Evolutionary conservation across 2,113 vertebrate genomes (phyloP).

Genomic region (Tonatia bakeri): DNA sequence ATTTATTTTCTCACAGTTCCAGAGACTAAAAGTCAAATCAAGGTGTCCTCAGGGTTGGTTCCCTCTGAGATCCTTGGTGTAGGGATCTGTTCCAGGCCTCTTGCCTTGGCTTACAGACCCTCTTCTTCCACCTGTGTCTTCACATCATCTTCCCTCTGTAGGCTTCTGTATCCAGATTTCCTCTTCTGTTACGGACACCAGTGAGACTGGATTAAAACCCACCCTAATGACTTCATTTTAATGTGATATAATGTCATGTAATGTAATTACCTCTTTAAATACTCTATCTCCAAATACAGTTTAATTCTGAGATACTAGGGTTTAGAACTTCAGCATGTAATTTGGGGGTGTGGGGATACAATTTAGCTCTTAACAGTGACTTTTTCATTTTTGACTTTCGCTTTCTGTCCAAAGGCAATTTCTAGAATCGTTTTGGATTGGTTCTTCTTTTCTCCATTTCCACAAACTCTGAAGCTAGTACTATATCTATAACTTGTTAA

Average conservation of each 20-base stretch:
- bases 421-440: slow-evolving; percentile 67
- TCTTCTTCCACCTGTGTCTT: background rate
- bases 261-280: background rate
- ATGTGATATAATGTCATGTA: background rate
- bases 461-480: slow-evolving; percentile 71
- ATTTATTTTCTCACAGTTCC: background rate
- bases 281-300: background rate
- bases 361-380: slow-evolving; percentile 18
- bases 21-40: background rate
- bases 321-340: background rate
- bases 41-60: background rate
- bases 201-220: background rate
- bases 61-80: background rate
- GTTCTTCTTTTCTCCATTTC: slow-evolving; percentile 61
- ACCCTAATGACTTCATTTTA: background rate
- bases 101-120: background rate
- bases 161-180: background rate
- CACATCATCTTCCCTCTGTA: background rate
- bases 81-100: background rate
- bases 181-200: background rate
- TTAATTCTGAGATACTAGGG: background rate
- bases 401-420: slow-evolving; percentile 78
- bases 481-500: slow-evolving; percentile 65
- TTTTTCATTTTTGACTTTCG: slow-evolving; percentile 58
- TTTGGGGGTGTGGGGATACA: background rate